These are phyloP conservation scores for Speoplatyrhinus poulsoni DNA, from an alignment of 2,113 vertebrate species.

Conservation along the genomic window DNA sequence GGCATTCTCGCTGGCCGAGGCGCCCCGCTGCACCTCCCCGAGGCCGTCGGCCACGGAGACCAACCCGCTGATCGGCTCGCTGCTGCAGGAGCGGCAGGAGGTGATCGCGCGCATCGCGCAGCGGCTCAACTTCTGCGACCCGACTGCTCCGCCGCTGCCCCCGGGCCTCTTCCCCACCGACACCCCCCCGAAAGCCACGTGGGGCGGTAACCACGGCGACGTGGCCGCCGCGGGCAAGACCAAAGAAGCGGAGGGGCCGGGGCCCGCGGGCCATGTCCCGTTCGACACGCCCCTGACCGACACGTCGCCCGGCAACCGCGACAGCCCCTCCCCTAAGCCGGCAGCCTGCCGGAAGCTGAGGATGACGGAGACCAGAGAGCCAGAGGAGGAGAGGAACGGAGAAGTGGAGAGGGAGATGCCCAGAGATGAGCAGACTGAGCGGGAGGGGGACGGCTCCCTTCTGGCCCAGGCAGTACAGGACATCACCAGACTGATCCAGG, in stretches of 20 bases:
- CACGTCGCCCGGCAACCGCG: slow-evolving; percentile 65
- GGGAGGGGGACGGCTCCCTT: slow-evolving; percentile 66
- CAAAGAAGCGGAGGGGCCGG: slow-evolving; percentile 80
- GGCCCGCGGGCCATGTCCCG: slow-evolving; percentile 69
- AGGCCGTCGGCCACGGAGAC: slow-evolving; percentile 79
- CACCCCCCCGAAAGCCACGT: slow-evolving; percentile 81
- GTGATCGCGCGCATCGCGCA: slow-evolving; percentile 97
- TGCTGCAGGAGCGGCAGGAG: slow-evolving; percentile 95
- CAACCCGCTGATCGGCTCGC: slow-evolving; percentile 91
- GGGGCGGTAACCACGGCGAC: slow-evolving; percentile 74
- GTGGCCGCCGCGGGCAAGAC: slow-evolving; percentile 80
- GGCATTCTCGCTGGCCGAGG: slow-evolving; percentile 82
- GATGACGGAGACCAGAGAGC: slow-evolving; percentile 70
- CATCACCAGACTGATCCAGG: slow-evolving; percentile 81
- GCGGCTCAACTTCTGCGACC: slow-evolving; percentile 94
- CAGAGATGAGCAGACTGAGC: slow-evolving; percentile 22
- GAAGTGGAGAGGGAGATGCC: slow-evolving; percentile 20
- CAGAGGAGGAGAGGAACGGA: slow-evolving; percentile 35
- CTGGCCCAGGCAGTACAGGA: slow-evolving; percentile 78
- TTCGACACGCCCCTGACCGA: slow-evolving; percentile 78
- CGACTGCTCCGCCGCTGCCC: slow-evolving; percentile 81
- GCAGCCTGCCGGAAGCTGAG: slow-evolving; percentile 84
- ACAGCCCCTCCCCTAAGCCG: slow-evolving; percentile 77
- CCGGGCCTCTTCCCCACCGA: slow-evolving; percentile 75
- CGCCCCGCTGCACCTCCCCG: slow-evolving; percentile 73